phyloP scores from a whole-genome alignment of 1,140 invertebrate species.

The Bombus superbus region DNA sequence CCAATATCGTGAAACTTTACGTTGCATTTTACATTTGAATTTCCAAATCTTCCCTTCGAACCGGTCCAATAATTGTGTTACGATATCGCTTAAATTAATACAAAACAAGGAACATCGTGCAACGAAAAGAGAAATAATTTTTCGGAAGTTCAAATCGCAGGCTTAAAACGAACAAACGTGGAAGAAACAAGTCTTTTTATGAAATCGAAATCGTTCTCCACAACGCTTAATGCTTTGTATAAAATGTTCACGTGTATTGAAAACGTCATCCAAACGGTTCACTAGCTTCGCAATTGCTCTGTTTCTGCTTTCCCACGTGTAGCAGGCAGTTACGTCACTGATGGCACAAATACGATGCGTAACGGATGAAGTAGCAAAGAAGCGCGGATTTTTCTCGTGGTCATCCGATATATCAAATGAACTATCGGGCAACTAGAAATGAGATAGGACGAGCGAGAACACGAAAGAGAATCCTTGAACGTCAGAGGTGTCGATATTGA shows the following conservation, averaged over 20 bases:
- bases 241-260: too few relatives aligned
- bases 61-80: background rate
- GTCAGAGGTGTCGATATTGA: conserved; percentile 42
- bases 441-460: conserved; percentile 31
- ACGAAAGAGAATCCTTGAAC: conserved; percentile 45
- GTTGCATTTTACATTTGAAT: background rate
- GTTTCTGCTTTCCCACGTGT: conserved; percentile 39
- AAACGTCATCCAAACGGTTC: background rate
- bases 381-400: conserved; percentile 47
- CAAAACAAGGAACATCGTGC: background rate
- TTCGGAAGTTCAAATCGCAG: background rate
- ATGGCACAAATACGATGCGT: conserved; percentile 10
- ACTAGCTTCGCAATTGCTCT: background rate
- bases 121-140: background rate
- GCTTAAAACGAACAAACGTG: background rate
- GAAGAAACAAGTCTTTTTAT: background rate
- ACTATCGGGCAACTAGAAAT: conserved; percentile 38
- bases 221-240: background rate
- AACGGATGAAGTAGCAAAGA: conserved; percentile 21
- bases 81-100: background rate
- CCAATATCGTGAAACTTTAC: background rate
- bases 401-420: conserved; percentile 52
- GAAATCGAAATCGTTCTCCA: background rate
- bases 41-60: background rate
- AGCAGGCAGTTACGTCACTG: conserved; percentile 39